Evolutionary conservation across 2,888 invertebrate genomes (phyloP), one percentile per base, ranked within the genome.

Genomic region (Caenorhabditis imperialis): DNA sequence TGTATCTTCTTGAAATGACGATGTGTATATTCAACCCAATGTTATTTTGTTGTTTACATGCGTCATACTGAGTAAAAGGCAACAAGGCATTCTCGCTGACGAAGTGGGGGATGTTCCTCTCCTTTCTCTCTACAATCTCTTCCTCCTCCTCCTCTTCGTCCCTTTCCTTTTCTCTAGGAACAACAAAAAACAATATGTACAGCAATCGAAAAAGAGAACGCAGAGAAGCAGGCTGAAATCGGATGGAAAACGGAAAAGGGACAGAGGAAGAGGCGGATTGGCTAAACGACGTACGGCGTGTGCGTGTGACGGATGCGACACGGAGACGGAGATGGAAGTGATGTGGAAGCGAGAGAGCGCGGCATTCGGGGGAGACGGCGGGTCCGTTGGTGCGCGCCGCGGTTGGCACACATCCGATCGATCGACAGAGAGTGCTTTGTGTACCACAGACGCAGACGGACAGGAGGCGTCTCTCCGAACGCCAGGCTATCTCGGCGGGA

Each of bases 351-450:
- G 20, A 57, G 40, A 44, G 22, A 65, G 38, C 14, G 23, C 22
- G 40, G 65, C 65, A 65, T 65, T 55, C n/a, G 22, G 18, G 8
- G 47, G 63, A 55, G 63, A 54, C 30, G 44, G 6, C 30, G 30
- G 30, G 30, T 30, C 30, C 7, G 30, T 30, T 30, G 30, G 30
- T 65, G 65, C 65, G 53, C 45, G 35, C 57, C 30, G 45, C 42
- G 55, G 57, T 57, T 65, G 65, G 65, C 65, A 65, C 65, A 65
- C 65, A 57, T 57, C 65, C 65, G 65, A 65, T 65, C 65, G 65
- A 65, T 65, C 38, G 65, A 35, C 37, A 63, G 38, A 62, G 22
- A 65, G 55, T 40, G 65, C 55, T 35, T 65, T 65, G 65, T 65
- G 57, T 65, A 57, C 65, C 57, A 65, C 50, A 65, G 48, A 65